These are phyloP conservation scores for Microcebus lehilahytsara DNA, from an alignment of 2,113 vertebrate genomes.

Conservation along the genomic window DNA sequence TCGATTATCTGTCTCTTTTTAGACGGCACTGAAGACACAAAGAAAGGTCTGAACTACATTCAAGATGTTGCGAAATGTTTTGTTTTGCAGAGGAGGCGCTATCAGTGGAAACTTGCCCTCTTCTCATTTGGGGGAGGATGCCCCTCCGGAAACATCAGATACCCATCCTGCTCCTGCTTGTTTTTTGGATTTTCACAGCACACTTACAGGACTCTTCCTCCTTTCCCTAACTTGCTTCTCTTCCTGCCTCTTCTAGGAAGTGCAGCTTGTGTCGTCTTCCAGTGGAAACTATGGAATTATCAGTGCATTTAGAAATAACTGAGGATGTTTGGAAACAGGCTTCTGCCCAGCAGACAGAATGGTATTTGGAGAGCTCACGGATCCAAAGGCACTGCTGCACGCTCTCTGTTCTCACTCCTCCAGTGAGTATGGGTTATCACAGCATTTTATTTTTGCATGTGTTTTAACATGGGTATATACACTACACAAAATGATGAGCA, in stretches of 20 bases:
- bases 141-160: background rate
- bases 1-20: background rate
- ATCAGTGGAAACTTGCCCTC: background rate
- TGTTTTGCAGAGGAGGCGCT: background rate
- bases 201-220: background rate
- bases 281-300: background rate
- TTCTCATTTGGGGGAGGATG: background rate
- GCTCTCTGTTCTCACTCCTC: background rate
- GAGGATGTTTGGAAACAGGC: background rate
- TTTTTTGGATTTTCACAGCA: background rate
- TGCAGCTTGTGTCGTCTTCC: background rate
- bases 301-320: background rate
- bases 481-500: background rate
- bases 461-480: background rate
- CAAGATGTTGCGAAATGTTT: background rate
- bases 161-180: background rate
- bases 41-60: background rate
- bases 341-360: background rate
- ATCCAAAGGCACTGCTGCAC: accelerated
- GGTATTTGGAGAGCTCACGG: background rate
- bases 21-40: background rate
- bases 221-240: background rate
- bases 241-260: background rate
- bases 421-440: too few species aligned
- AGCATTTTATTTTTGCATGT: background rate